phyloP scores from a whole-genome alignment of 2,797 vertebrate species.

The Clarias laeviceps region DNA sequence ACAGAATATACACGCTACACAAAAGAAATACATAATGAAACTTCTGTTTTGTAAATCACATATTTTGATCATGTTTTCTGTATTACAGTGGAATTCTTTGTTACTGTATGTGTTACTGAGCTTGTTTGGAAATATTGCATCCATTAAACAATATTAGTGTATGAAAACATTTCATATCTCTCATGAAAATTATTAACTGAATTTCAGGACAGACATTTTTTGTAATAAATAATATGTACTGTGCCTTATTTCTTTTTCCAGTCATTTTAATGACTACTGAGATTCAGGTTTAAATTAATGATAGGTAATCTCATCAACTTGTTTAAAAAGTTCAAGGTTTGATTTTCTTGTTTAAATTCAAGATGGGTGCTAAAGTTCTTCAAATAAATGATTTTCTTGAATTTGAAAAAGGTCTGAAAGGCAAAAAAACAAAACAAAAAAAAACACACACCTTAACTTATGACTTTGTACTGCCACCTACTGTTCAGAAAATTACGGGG shows the following conservation, averaged over 20 bases:
- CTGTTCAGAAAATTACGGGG: slow-evolving; percentile 25
- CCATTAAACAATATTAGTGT: not conserved
- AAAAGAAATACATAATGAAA: not conserved
- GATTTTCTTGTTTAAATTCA: not conserved
- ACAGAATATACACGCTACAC: not conserved
- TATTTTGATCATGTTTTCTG: not conserved
- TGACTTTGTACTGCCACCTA: slow-evolving; percentile 50
- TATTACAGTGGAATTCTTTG: not conserved
- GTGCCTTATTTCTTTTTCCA: not conserved
- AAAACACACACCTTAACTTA: not conserved
- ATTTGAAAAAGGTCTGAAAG: not conserved
- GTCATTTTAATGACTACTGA: not conserved
- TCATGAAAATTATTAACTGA: not conserved
- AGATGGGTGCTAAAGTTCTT: not conserved
- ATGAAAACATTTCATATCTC: not conserved
- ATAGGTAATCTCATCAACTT: not conserved
- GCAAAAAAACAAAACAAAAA: not conserved
- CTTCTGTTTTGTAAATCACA: not conserved
- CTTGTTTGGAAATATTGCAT: not conserved
- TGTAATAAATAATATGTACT: not conserved
- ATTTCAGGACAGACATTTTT: not conserved
- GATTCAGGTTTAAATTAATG: not conserved
- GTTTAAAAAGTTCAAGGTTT: not conserved
- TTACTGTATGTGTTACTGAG: no score
- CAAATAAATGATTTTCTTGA: not conserved